phyloP scores from a whole-genome alignment of 2,888 invertebrate species.

The Leptura quadrifasciata region DNA sequence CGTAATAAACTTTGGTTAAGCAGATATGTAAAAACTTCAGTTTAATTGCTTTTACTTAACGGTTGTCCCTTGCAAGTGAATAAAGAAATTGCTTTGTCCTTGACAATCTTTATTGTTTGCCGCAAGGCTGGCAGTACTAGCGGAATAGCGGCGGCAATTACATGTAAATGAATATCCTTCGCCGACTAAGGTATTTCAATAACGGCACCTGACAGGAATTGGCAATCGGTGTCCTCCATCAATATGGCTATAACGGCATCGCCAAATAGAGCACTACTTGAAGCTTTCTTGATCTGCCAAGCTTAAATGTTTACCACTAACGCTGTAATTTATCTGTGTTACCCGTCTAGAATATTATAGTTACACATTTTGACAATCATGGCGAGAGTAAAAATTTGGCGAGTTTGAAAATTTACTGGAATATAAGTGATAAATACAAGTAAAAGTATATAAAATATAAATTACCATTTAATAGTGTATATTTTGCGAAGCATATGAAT shows the following conservation, averaged over 20 bases:
- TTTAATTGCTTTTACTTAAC: not conserved
- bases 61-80: slow-evolving; percentile 3
- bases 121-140: slow-evolving; percentile 23
- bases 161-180: slow-evolving; percentile 70
- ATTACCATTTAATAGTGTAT: too few relatives aligned
- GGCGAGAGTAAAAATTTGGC: too few relatives aligned
- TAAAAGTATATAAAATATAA: too few relatives aligned
- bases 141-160: slow-evolving; percentile 64
- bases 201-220: slow-evolving; percentile 67
- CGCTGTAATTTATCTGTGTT: slow-evolving; percentile 4
- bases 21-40: too few relatives aligned
- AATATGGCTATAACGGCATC: slow-evolving; percentile 15
- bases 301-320: not conserved
- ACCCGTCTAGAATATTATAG: not conserved
- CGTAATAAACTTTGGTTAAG: too few relatives aligned
- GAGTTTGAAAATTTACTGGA: too few relatives aligned
- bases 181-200: slow-evolving; percentile 68
- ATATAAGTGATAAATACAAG: too few relatives aligned
- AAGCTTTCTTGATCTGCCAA: slow-evolving; percentile 8
- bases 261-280: slow-evolving; percentile 16
- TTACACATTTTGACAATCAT: too few relatives aligned
- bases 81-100: slow-evolving; percentile 22
- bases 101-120: slow-evolving; percentile 34
- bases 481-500: too few relatives aligned
- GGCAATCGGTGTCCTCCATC: slow-evolving; percentile 52